Base-by-base conservation (phyloP, 2,113 vertebrate species). In the Nothocercus julius region DNA sequence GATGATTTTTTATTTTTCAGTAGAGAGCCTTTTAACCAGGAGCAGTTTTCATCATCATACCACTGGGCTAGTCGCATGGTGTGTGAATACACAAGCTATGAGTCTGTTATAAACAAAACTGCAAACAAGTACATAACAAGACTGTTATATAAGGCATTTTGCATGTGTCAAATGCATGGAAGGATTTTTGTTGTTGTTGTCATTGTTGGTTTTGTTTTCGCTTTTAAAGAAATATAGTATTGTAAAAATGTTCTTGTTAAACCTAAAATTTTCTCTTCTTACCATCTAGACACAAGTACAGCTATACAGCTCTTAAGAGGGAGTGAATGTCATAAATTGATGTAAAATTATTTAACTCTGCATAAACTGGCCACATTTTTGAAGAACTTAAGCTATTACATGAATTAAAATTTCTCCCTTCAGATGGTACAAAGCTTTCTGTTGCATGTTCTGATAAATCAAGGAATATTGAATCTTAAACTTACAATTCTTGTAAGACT, bases 401-500 rank as follows among this genome's bases (percentile, higher is more conserved):
- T 61, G 83, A 87, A 87, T 95, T 95, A 93, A 95, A 93, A 85
- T 61, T 85, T 87, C 87, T 93, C 67, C 54, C 40, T 54, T 91
- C 53, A 85, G 32, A 89, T 36, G 40, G n/a, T 63, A 91, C 49
- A 87, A 94, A 91, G n/a, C 81, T 96, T 97, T 90, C 40, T 14
- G 77, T 62, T 92, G 87, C 93, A 87, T 93, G n/a, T 32, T 80
- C 63, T 80, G 74, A 79, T 73, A 24, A 59, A 63, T 87, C n/a
- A 61, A 30, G 78, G 76, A 82, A 91, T 85, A 74, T 22, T 85
- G 59, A 44, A 87, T 80, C 78, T 91, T 85, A 82, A 59, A 95
- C 51, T 76, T 94, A 79, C 45, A 87, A 54, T 56, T 87, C 87
- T 89, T 85, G 67, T 30, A 82, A 80, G 59, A n/a, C 40, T 58